Evolutionary conservation across 2,113 vertebrate genomes (phyloP).

Genomic region (Vanacampus margaritifer): DNA sequence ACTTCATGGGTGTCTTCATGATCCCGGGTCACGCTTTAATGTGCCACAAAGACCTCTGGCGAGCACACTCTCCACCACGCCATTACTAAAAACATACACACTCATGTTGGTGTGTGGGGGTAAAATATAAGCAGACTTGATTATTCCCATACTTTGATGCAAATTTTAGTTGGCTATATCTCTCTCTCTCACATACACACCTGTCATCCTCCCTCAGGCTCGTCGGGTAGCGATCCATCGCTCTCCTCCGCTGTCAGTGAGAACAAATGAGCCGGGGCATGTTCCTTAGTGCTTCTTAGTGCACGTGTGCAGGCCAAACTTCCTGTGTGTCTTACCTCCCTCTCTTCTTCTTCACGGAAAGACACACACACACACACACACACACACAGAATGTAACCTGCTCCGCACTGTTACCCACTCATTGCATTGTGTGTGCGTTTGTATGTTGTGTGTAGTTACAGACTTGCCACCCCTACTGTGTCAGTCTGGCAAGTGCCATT

Average conservation of each 20-base stretch:
- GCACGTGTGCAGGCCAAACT: constrained; percentile 36
- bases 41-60: constrained; percentile 12
- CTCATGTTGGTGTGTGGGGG: background rate
- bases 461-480: constrained; percentile 42
- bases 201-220: constrained; percentile 40
- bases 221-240: constrained; percentile 39
- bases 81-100: constrained; percentile 10
- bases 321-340: constrained; percentile 43
- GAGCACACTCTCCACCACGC: background rate
- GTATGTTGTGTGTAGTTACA: constrained; percentile 25
- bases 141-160: constrained; percentile 9
- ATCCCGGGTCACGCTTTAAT: constrained; percentile 15
- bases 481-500: constrained; percentile 59
- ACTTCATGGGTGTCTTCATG: background rate
- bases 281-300: constrained; percentile 45
- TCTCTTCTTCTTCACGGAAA: constrained; percentile 12
- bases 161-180: constrained; percentile 9
- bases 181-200: constrained; percentile 29
- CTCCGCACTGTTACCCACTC: constrained; percentile 58
- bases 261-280: constrained; percentile 64
- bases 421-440: constrained; percentile 24
- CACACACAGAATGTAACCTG: constrained; percentile 23
- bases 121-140: background rate
- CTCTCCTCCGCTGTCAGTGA: constrained; percentile 58
- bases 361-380: constrained; percentile 14